phyloP scores from a whole-genome alignment of 2,888 invertebrate species.

The Tiphia femorata region DNA sequence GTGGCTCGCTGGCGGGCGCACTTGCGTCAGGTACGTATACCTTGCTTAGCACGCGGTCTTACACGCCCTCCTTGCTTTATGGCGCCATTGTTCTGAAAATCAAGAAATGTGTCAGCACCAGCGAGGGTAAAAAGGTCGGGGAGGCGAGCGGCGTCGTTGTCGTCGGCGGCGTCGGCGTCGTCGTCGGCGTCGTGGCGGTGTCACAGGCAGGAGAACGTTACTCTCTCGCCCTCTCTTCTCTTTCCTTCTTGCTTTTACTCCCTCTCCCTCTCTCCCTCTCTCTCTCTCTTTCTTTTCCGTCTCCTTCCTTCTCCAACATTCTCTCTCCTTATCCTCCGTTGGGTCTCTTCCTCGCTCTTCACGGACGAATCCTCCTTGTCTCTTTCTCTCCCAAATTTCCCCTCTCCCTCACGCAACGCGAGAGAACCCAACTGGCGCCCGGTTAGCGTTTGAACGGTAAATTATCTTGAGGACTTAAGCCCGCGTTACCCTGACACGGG shows the following conservation, averaged over 20 bases:
- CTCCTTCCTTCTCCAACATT: too few relatives aligned
- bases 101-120: conserved; percentile 68
- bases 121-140: conserved; percentile 62
- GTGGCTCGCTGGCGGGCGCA: conserved; percentile 22
- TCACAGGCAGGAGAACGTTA: conserved; percentile 62
- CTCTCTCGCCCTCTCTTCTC: conserved; percentile 42
- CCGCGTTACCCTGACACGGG: conserved; percentile 26
- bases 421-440: conserved; percentile 28
- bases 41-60: conserved; percentile 44
- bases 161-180: too few relatives aligned
- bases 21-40: conserved; percentile 38
- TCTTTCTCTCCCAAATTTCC: neutral
- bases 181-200: conserved; percentile 54
- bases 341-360: conserved; percentile 22
- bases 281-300: conserved; percentile 21
- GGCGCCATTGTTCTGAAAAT: conserved; percentile 66
- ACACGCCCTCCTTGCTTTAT: conserved; percentile 55
- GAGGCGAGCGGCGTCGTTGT: conserved; percentile 50
- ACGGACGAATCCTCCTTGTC: neutral
- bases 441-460: conserved; percentile 58
- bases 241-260: conserved; percentile 22
- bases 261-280: conserved; percentile 17
- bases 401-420: conserved; percentile 14
- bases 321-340: conserved; percentile 22
- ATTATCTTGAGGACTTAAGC: conserved; percentile 52